phyloP scores from a whole-genome alignment of 2,797 vertebrate genomes.

The Poeciliopsis paucimaculata region DNA sequence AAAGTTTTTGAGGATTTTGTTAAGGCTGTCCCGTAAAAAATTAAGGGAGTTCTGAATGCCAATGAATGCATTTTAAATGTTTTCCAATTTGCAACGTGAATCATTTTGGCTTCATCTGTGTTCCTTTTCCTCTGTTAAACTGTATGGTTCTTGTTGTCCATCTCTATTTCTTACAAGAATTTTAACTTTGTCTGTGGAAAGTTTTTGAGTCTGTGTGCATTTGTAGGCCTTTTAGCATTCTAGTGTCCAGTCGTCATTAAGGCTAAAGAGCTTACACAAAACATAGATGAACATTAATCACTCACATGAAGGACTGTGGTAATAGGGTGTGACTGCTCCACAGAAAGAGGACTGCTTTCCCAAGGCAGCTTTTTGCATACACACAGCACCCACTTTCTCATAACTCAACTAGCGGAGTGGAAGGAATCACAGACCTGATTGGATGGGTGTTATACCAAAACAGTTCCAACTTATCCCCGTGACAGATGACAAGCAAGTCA shows the following conservation, averaged over 20 bases:
- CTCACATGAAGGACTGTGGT: slow-evolving; percentile 45
- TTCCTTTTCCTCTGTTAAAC: neutral
- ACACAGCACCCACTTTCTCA: slow-evolving; percentile 59
- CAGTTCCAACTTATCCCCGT: slow-evolving; percentile 58
- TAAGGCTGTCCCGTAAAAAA: neutral
- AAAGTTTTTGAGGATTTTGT: neutral
- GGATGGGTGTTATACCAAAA: slow-evolving; percentile 66
- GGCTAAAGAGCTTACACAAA: slow-evolving; percentile 43
- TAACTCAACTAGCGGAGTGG: slow-evolving; percentile 72
- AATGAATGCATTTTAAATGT: neutral
- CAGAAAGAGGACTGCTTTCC: slow-evolving; percentile 51
- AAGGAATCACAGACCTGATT: slow-evolving; percentile 69
- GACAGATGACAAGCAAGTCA: slow-evolving; percentile 68
- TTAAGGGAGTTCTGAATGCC: neutral
- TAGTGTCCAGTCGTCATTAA: slow-evolving; percentile 6
- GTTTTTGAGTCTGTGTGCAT: neutral
- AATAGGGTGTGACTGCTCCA: slow-evolving; percentile 43
- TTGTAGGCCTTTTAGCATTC: slow-evolving; percentile 26
- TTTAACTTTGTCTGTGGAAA: neutral
- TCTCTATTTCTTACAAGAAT: neutral
- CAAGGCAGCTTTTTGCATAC: slow-evolving; percentile 58
- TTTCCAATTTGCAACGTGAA: neutral
- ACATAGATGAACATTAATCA: slow-evolving; percentile 61
- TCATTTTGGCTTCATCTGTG: neutral
- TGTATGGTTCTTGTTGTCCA: neutral